phyloP scores from a whole-genome alignment of 2,113 vertebrate species.

The Anolis carolinensis region DNA sequence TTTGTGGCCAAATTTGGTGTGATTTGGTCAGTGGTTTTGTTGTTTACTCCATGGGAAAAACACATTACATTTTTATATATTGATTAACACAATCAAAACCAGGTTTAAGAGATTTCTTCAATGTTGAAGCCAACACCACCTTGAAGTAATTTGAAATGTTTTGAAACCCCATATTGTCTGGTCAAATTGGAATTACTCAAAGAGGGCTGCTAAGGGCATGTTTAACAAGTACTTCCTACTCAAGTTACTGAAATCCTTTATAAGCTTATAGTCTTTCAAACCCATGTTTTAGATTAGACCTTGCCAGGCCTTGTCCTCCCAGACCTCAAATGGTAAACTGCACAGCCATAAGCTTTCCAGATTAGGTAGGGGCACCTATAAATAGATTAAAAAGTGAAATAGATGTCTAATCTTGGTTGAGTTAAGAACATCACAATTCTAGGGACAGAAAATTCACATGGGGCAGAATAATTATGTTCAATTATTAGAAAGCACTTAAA shows the following conservation, averaged over 20 bases:
- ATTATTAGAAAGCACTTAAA: background rate
- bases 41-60: no score
- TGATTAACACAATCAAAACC: background rate
- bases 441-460: background rate
- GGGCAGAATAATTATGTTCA: background rate
- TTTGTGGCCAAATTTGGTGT: no score
- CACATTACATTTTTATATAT: no score
- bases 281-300: conserved; percentile 11
- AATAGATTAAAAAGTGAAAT: conserved; percentile 69
- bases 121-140: background rate
- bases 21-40: no score
- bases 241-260: conserved; percentile 9
- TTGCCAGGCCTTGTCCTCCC: background rate
- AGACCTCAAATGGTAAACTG: background rate
- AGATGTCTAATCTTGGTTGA: conserved; percentile 35
- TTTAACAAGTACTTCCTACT: conserved; percentile 15
- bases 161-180: background rate
- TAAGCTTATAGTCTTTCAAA: conserved; percentile 16
- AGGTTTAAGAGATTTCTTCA: conserved; percentile 6
- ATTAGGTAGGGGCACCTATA: conserved; percentile 58
- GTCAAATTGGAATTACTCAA: background rate
- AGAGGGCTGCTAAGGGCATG: background rate
- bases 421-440: background rate
- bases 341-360: conserved; percentile 6
- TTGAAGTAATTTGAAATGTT: background rate